Evolutionary conservation across 2,888 invertebrate species (phyloP).

Genomic region (Drosophila phalerata): DNA sequence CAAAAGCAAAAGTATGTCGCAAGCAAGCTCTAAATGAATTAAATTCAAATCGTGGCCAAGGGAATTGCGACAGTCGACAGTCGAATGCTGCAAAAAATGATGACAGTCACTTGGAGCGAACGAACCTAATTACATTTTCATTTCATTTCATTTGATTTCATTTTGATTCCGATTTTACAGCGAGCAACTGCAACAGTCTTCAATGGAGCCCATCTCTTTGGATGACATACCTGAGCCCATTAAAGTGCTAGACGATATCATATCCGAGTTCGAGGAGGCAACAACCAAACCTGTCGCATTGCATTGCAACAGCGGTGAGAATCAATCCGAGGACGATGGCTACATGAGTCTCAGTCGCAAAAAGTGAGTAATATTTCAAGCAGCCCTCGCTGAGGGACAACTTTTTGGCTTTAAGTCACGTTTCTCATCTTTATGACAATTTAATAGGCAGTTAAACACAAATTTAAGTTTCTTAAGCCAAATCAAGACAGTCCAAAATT

Average conservation of each 20-base stretch:
- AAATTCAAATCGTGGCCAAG: constrained; percentile 46
- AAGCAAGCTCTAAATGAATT: constrained; percentile 45
- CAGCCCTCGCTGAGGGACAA: neutral
- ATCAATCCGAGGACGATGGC: constrained; percentile 96
- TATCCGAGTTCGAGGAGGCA: constrained; percentile 95
- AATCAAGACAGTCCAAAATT: neutral
- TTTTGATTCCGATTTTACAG: constrained; percentile 32
- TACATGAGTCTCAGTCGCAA: constrained; percentile 97
- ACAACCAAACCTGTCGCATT: constrained; percentile 83
- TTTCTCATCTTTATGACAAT: neutral
- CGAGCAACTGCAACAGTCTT: constrained; percentile 59
- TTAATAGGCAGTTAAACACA: constrained; percentile 4
- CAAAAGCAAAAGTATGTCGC: constrained; percentile 74
- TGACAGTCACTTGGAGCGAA: neutral
- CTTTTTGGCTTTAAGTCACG: neutral
- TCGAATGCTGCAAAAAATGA: constrained; percentile 3
- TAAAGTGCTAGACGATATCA: constrained; percentile 94
- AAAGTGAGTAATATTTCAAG: constrained; percentile 85
- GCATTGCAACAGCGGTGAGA: constrained; percentile 89
- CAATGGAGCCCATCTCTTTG: constrained; percentile 85
- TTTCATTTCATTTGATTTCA: constrained; percentile 30
- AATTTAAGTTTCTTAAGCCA: neutral
- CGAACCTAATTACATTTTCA: constrained; percentile 51
- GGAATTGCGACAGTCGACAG: constrained; percentile 5
- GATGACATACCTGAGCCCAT: constrained; percentile 95